phyloP scores from a whole-genome alignment of 2,888 invertebrate species.

The Drosophila emarginata region DNA sequence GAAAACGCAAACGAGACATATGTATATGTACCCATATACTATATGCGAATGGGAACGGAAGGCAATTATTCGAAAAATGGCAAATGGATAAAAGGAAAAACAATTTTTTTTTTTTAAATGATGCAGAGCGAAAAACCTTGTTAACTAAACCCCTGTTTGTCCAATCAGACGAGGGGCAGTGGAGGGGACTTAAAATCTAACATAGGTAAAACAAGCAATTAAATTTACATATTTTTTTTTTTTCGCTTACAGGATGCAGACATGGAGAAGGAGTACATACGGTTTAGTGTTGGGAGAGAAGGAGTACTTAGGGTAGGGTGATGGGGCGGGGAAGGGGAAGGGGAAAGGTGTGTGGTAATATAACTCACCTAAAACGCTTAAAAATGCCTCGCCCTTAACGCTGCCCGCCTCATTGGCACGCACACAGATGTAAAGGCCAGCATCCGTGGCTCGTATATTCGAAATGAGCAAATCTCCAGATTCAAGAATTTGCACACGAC shows the following conservation, averaged over 20 bases:
- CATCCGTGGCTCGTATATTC: constrained; percentile 91
- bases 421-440: constrained; percentile 94
- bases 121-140: background rate
- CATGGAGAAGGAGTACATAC: too few relatives aligned
- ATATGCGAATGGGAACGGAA: background rate
- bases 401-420: constrained; percentile 95
- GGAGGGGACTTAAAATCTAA: background rate
- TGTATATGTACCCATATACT: background rate
- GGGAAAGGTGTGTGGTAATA: background rate
- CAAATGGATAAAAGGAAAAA: background rate
- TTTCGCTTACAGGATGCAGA: background rate
- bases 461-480: constrained; percentile 94
- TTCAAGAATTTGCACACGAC: constrained; percentile 92
- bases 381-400: constrained; percentile 90
- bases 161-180: too few relatives aligned
- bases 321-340: background rate
- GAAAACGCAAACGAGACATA: background rate
- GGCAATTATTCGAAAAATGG: background rate
- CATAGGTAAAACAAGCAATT: background rate
- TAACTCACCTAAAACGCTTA: constrained; percentile 90
- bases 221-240: background rate
- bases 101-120: background rate
- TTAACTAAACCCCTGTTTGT: background rate
- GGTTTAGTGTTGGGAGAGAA: background rate
- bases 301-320: background rate